Evolutionary conservation across 2,113 vertebrate species (phyloP).

Genomic region (Philantomba maxwellii): DNA sequence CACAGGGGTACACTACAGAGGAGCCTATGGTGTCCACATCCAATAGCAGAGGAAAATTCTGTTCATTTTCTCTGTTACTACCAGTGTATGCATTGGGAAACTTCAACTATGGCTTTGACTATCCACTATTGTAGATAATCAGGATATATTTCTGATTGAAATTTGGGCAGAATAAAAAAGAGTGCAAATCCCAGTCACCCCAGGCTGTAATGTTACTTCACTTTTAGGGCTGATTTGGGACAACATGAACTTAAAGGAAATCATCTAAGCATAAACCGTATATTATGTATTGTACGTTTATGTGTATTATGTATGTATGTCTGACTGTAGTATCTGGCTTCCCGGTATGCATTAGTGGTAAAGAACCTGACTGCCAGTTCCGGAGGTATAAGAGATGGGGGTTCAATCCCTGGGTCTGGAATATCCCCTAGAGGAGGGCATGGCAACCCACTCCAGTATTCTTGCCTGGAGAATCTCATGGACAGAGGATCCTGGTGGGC

Average conservation of each 20-base stretch:
- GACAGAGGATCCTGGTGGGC: neutral
- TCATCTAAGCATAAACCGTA: neutral
- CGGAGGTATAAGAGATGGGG: accelerated
- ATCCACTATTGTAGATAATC: neutral
- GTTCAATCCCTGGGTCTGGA: neutral
- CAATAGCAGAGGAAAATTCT: neutral
- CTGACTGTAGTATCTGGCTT: neutral
- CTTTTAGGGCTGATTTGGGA: neutral
- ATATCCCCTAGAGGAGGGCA: neutral
- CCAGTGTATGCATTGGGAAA: too few relatives aligned
- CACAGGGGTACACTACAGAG: accelerated
- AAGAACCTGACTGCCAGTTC: neutral
- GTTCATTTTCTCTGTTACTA: neutral
- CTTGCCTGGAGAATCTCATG: neutral
- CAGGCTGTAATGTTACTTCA: neutral
- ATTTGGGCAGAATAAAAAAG: neutral
- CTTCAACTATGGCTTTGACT: neutral
- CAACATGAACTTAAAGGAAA: neutral
- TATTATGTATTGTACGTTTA: neutral
- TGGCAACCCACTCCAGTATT: neutral
- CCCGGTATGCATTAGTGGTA: neutral
- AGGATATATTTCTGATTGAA: neutral
- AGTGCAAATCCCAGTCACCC: neutral
- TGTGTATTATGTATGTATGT: neutral
- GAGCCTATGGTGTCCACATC: too few relatives aligned